Percentiles rank a stretch among this genome's conserved stretches.
Evolutionary conservation across 37 sponge, comb jelly and placozoan genomes (phyloP).

Genomic region (Halisarca cf. caerulea): DNA sequence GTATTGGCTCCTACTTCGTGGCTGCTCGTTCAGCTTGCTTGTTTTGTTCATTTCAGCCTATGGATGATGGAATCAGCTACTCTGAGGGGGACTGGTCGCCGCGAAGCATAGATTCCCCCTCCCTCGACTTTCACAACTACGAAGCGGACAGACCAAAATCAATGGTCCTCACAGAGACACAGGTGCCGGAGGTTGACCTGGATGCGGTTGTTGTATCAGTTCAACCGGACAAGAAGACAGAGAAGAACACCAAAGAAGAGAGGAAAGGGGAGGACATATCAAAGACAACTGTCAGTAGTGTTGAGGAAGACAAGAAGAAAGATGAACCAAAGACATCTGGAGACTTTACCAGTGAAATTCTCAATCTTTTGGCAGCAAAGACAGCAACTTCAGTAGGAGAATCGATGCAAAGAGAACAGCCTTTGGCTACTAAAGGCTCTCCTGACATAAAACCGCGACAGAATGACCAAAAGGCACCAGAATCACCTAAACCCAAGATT

Average conservation of each 20-base stretch:
- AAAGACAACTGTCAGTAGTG: too few species aligned
- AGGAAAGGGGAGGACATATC: neutral
- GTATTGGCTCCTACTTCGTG: too few species aligned
- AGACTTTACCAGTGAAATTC: neutral
- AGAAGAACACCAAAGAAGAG: neutral
- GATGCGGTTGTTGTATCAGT: neutral
- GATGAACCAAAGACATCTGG: neutral
- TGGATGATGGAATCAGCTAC: too few species aligned
- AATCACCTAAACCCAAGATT: too few species aligned
- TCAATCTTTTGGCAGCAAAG: neutral
- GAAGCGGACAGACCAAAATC: too few species aligned
- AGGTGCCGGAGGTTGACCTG: neutral
- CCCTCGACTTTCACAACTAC: too few species aligned
- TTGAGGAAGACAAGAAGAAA: neutral
- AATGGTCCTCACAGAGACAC: neutral
- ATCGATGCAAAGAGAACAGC: neutral
- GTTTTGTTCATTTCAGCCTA: too few species aligned
- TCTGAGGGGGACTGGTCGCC: too few species aligned
- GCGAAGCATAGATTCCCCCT: too few species aligned
- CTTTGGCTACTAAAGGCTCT: neutral
- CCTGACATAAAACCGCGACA: too few species aligned
- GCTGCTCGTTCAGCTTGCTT: too few species aligned
- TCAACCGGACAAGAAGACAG: neutral
- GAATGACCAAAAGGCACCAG: too few species aligned
- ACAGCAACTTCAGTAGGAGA: neutral